Conservation (phyloP, 2,888 invertebrate species). For the Platycnemis pennipes region DNA sequence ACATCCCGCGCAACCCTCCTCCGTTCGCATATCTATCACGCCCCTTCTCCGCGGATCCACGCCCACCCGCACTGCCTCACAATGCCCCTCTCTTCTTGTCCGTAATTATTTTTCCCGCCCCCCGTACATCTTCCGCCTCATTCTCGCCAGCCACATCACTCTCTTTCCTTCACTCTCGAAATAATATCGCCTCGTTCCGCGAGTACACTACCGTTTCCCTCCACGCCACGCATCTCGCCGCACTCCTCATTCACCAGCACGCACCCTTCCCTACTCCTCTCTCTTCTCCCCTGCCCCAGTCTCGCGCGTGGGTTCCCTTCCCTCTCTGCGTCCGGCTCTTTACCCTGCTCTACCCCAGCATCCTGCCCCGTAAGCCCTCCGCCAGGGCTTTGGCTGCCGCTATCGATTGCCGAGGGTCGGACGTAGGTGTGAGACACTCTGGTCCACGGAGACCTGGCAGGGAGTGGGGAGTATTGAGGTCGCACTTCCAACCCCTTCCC, state of each 20-base stretch:
- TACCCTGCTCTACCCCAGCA: slow-evolving; percentile 19
- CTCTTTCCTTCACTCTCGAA: not conserved
- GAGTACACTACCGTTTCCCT: not conserved
- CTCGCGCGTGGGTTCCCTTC: not conserved
- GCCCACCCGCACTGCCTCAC: not conserved
- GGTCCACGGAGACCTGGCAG: not conserved
- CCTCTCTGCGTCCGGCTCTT: not conserved
- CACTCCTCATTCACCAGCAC: slow-evolving; percentile 50
- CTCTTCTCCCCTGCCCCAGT: not conserved
- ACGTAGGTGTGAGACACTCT: not conserved
- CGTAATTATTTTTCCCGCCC: not conserved
- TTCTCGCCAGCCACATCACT: not conserved
- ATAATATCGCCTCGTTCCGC: not conserved
- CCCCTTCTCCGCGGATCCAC: not conserved
- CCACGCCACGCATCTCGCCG: not conserved
- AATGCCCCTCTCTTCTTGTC: not conserved
- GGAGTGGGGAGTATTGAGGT: slow-evolving; percentile 24
- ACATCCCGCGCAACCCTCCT: not conserved
- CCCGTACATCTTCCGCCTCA: not conserved
- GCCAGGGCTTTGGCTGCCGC: slow-evolving; percentile 27
- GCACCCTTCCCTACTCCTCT: not conserved
- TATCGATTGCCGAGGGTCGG: slow-evolving; percentile 51
- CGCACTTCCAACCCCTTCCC: not conserved
- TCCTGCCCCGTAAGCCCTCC: slow-evolving; percentile 22
- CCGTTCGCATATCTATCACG: not conserved